phyloP scores from a whole-genome alignment of 1,140 invertebrate genomes.

The Drosophila lacteicornis region DNA sequence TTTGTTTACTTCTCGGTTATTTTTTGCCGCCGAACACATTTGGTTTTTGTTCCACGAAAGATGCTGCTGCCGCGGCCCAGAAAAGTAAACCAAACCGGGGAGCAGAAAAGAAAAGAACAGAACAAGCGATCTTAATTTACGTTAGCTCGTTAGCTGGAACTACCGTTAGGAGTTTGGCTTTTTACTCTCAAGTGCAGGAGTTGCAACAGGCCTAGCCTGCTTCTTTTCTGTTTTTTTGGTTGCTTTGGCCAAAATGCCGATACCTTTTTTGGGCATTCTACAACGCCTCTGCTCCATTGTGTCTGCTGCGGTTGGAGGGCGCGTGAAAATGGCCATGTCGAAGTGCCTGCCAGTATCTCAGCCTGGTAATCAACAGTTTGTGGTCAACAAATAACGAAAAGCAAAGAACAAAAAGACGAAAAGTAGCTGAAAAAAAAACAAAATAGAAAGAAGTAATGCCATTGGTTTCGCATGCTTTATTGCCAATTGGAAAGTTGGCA shows the following conservation, averaged over 20 bases:
- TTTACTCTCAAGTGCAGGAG: constrained; percentile 53
- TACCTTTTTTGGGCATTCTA: constrained; percentile 80
- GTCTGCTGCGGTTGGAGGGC: constrained; percentile 61
- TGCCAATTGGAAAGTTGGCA: constrained; percentile 82
- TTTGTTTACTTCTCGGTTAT: constrained; percentile 59
- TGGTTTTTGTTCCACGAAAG: constrained; percentile 67
- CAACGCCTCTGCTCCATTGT: constrained; percentile 77
- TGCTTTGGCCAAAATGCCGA: constrained; percentile 37
- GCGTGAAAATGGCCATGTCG: constrained; percentile 76
- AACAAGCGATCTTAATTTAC: constrained; percentile 83
- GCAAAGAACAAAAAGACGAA: constrained; percentile 14
- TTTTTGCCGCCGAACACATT: constrained; percentile 54
- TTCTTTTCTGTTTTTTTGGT: constrained; percentile 24
- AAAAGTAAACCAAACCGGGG: constrained; percentile 9
- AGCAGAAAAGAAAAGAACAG: constrained; percentile 20
- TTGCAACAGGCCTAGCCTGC: constrained; percentile 41
- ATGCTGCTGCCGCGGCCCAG: constrained; percentile 43
- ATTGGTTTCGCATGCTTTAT: constrained; percentile 81
- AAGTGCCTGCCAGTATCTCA: constrained; percentile 50
- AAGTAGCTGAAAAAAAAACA: neutral
- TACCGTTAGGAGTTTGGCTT: constrained; percentile 68
- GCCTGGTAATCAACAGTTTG: constrained; percentile 79
- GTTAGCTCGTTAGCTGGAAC: constrained; percentile 81
- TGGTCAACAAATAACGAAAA: constrained; percentile 65
- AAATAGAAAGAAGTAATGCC: constrained; percentile 57